phyloP scores from a whole-genome alignment of 2,797 vertebrate species.

The Thaleichthys pacificus region DNA sequence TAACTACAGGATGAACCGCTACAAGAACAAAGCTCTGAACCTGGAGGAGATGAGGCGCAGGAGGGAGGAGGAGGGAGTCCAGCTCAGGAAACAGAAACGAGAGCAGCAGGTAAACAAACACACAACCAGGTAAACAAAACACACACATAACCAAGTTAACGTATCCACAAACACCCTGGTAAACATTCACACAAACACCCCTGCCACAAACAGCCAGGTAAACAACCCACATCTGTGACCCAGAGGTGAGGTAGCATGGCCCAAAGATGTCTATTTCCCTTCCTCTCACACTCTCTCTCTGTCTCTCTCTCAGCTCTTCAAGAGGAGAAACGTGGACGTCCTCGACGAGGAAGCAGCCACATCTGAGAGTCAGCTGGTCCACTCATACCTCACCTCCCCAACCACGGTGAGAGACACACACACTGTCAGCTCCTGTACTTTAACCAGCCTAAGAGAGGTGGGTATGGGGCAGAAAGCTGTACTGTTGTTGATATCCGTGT shows the following conservation, averaged over 20 bases:
- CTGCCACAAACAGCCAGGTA: too few relatives aligned
- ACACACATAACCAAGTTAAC: not conserved
- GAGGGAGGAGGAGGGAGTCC: conserved; percentile 95
- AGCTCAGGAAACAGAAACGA: conserved; percentile 97
- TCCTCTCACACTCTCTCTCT: not conserved
- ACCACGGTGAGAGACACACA: conserved; percentile 74
- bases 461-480: not conserved
- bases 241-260: too few relatives aligned
- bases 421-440: not conserved
- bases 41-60: conserved; percentile 96
- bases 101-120: conserved; percentile 86
- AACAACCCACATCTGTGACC: too few relatives aligned
- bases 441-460: not conserved
- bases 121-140: not conserved
- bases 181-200: too few relatives aligned
- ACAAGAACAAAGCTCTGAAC: conserved; percentile 99
- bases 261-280: not conserved
- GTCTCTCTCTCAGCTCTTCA: conserved; percentile 84
- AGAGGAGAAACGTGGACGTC: conserved; percentile 95
- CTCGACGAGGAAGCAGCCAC: conserved; percentile 89
- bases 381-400: conserved; percentile 85
- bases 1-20: conserved; percentile 98
- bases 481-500: conserved; percentile 9
- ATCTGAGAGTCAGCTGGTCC: conserved; percentile 90
- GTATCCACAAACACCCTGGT: too few relatives aligned